Evolutionary conservation across 2,888 invertebrate genomes (phyloP).

Genomic region (Antheraea assamensis): DNA sequence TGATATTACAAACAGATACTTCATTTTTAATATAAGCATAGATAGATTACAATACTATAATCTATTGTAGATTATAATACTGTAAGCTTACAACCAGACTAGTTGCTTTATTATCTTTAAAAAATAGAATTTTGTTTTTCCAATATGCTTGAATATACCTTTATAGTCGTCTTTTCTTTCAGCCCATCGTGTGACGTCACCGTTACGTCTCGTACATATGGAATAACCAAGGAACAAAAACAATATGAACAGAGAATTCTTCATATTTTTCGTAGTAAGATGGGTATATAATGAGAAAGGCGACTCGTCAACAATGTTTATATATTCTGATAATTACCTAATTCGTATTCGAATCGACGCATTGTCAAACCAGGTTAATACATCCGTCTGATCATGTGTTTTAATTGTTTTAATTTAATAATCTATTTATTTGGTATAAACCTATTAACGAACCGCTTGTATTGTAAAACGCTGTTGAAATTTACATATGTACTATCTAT

Average conservation of each 20-base stretch:
- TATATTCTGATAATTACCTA: conserved; percentile 9
- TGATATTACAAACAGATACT: too few species aligned
- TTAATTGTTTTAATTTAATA: background rate
- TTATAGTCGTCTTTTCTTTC: background rate
- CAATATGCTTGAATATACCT: background rate
- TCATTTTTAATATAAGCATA: too few species aligned
- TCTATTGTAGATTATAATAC: too few species aligned
- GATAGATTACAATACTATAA: too few species aligned
- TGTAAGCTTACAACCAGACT: too few species aligned
- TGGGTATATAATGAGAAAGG: background rate
- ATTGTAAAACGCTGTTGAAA: too few species aligned
- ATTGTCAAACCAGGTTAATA: background rate
- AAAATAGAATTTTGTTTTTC: too few species aligned
- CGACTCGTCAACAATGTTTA: background rate
- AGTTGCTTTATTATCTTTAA: too few species aligned
- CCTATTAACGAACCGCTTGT: too few species aligned
- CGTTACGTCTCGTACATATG: background rate
- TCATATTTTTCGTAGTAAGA: background rate
- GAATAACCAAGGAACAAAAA: background rate
- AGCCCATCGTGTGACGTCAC: background rate
- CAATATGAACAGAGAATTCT: background rate
- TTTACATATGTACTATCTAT: too few species aligned
- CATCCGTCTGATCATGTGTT: background rate
- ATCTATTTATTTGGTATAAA: too few species aligned
- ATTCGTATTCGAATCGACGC: background rate